phyloP scores from a whole-genome alignment of 2,113 vertebrate species.

The Urocynchramus pylzowi region DNA sequence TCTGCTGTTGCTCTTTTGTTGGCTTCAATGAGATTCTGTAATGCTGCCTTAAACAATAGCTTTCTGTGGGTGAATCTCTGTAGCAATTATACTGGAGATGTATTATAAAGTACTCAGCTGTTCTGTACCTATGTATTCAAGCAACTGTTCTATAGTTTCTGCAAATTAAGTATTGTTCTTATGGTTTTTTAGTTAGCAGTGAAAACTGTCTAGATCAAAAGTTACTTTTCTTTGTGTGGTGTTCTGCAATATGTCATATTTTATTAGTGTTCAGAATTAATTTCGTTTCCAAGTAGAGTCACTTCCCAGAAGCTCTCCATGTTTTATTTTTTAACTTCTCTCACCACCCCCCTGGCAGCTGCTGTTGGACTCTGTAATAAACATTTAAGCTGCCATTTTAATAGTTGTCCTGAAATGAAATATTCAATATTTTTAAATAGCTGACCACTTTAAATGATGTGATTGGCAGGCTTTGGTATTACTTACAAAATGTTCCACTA shows the following conservation, averaged over 20 bases:
- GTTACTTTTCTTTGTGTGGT: background rate
- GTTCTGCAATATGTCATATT: background rate
- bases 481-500: background rate
- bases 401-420: background rate
- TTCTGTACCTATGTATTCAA: background rate
- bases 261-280: background rate
- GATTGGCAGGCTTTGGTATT: background rate
- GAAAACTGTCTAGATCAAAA: background rate
- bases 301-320: background rate
- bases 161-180: background rate
- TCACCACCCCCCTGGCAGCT: background rate
- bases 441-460: background rate
- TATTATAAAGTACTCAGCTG: background rate
- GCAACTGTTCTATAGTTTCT: constrained; percentile 1
- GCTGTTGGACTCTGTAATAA: background rate
- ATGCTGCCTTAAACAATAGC: constrained; percentile 24
- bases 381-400: background rate
- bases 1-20: background rate
- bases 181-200: background rate
- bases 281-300: background rate
- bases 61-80: background rate
- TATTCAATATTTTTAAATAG: background rate
- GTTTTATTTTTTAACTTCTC: background rate
- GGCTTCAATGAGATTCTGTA: background rate
- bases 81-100: background rate